These are phyloP conservation scores for Zygothrica quintamaculata DNA, from an alignment of 2,888 invertebrate genomes.

Conservation along the genomic window DNA sequence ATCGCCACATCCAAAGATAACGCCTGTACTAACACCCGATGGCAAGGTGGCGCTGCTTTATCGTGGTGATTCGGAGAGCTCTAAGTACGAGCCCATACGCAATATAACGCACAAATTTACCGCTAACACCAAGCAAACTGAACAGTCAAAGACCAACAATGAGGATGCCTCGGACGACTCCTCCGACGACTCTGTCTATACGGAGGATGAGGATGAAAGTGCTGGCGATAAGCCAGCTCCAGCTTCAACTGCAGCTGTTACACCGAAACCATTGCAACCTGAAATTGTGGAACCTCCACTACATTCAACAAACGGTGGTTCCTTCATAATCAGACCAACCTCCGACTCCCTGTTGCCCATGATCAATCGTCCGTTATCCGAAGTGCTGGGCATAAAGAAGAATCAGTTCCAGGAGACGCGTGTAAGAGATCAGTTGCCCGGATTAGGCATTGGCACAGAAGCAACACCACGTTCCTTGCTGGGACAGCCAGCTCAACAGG, in stretches of 20 bases:
- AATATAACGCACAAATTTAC: constrained; percentile 84
- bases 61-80: constrained; percentile 84
- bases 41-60: constrained; percentile 85
- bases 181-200: constrained; percentile 72
- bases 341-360: constrained; percentile 83
- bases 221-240: constrained; percentile 45
- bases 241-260: constrained; percentile 23
- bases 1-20: constrained; percentile 84
- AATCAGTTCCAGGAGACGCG: constrained; percentile 84
- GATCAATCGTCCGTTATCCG: constrained; percentile 84
- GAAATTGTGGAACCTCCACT: constrained; percentile 62
- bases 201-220: constrained; percentile 66
- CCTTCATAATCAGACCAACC: constrained; percentile 78
- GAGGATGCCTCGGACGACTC: constrained; percentile 64
- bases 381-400: constrained; percentile 84
- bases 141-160: constrained; percentile 33
- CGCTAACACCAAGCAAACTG: constrained; percentile 53
- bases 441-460: constrained; percentile 69
- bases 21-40: constrained; percentile 85
- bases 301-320: constrained; percentile 60
- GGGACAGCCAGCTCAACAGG: constrained; percentile 39
- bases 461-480: constrained; percentile 61
- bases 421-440: constrained; percentile 81
- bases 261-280: constrained; percentile 52
- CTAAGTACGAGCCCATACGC: constrained; percentile 85